phyloP scores from a whole-genome alignment of 1,140 invertebrate species.

The Bombus confusus region DNA sequence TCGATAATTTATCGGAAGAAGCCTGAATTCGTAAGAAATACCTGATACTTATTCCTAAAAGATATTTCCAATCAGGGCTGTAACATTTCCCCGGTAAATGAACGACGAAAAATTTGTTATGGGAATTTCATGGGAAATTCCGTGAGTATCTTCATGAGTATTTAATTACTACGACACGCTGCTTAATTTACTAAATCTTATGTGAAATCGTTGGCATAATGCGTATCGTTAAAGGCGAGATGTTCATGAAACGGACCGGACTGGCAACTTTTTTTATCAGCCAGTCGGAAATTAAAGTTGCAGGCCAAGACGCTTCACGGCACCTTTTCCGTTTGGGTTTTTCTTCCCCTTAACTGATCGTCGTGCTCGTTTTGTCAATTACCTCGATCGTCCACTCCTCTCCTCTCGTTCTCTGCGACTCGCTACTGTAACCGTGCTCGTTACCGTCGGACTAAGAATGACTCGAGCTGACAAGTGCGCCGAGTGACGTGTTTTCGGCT shows the following conservation, averaged over 20 bases:
- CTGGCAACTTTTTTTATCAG: constrained; percentile 39
- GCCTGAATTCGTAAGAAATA: too few relatives aligned
- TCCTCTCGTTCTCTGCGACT: neutral
- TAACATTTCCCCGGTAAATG: too few relatives aligned
- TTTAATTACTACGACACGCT: neutral
- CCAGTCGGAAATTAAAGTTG: constrained; percentile 14
- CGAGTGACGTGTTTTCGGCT: neutral
- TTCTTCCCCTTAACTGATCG: neutral
- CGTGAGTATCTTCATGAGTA: too few relatives aligned
- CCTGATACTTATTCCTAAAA: too few relatives aligned
- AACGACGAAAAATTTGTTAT: too few relatives aligned
- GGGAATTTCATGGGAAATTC: neutral
- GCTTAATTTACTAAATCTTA: constrained; percentile 16
- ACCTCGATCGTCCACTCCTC: constrained; percentile 12
- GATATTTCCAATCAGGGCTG: too few relatives aligned
- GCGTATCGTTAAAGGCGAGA: neutral
- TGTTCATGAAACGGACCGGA: constrained; percentile 30
- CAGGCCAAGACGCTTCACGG: constrained; percentile 1
- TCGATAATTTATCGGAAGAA: too few relatives aligned
- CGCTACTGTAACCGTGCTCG: constrained; percentile 3
- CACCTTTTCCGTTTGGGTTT: neutral
- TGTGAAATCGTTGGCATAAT: constrained; percentile 32
- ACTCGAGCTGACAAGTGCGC: neutral
- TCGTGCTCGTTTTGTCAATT: constrained; percentile 14
- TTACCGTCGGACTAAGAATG: constrained; percentile 5